Evolutionary conservation across 2,797 vertebrate genomes (phyloP), one percentile per base, ranked within the genome.

Genomic region (Tamandua tetradactyla): DNA sequence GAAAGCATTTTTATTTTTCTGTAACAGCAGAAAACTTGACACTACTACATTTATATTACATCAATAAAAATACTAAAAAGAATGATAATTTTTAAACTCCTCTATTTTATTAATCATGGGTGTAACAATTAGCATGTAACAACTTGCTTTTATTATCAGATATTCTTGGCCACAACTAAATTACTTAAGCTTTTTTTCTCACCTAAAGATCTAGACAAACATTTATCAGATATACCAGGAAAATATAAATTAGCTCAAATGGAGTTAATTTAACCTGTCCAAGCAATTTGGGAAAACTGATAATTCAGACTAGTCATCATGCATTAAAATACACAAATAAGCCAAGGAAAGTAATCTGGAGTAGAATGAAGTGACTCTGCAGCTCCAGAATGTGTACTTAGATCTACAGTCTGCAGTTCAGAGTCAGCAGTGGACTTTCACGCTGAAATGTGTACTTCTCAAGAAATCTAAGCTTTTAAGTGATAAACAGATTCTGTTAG

Each of bases 311-410:
- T 96, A 98, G 97, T 98, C 97, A 98, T 96, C 91, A 95, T 76
- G 97, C 95, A 97, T 97, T 97, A 98, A 95, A 98, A 98, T 98
- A 98, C 98, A 97, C 97, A 98, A 98, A 98, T 98, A 97, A 96
- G 97, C 96, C 94, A 96, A 92, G 32, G 95, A 98, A 98, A 97
- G 97, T 96, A 97, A 98, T 98, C 98, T 97, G 96, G 96, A 98
- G 96, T 74, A 97, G 95, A 98, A 87, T 97, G 97, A 96, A 98
- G 94, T 11, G 14, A 96, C 97, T 98, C 96, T 88, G 91, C 96
- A 97, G 98, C 97, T 97, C 97, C 96, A 98, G 97, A 96, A 96
- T 98, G 97, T 96, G 97, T 98, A 98, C 98, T 98, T 98, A 98
- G 98, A 98, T 98, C 97, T 97, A 92, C 72, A 97, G 78, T 98